Evolutionary conservation across 2,797 vertebrate species (phyloP), one percentile per base, ranked within the genome.

Genomic region (Enteromius viviparus): DNA sequence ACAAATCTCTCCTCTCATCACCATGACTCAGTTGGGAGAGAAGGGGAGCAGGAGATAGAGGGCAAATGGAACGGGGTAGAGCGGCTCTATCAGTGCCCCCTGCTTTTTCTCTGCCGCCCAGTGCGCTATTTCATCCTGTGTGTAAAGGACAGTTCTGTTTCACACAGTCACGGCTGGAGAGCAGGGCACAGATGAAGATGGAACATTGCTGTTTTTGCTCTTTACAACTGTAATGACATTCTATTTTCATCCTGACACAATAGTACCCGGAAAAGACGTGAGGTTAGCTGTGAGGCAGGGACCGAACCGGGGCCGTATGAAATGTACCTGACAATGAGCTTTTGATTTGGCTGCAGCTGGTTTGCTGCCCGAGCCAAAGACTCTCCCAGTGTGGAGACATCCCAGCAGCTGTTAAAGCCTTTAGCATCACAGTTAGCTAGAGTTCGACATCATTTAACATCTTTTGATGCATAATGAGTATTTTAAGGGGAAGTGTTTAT

Each of bases 181-280:
- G 89, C 82, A 58, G 75, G 72, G 82, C 68, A 10, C 85, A 89
- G 89, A 93, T 93, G 91, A 94, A 92, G 92, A 93, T 91, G 84
- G 89, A 94, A 88, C 42, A 89, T 87, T 83, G 88, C 89, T 89
- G 90, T 89, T 92, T 86, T 88, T 83, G 86, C 89, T 89, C 89
- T 92, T 94, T 92, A 90, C 89, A 90, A 80, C 80, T 47, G 51
- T 92, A 92, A 92, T 90, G 88, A 84, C 84, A 85, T 92, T 92
- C 90, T 93, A 90, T 93, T 93, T 89, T 88, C 89, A 87, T 90
- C 84, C 64, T 80, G 80, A 85, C 21, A 55, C 88, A 84, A 74
- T 79, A 83, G 79, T 65, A 78, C 87, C 80, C 86, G 83, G 89
- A 90, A 89, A 91, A 92, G 87, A 93, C 62, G 23, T 88, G 86